A percentile compares a stretch with the other conserved stretches of the same genome.
Conservation (phyloP, 2,113 vertebrate species). For the Lepus timidus region DNA sequence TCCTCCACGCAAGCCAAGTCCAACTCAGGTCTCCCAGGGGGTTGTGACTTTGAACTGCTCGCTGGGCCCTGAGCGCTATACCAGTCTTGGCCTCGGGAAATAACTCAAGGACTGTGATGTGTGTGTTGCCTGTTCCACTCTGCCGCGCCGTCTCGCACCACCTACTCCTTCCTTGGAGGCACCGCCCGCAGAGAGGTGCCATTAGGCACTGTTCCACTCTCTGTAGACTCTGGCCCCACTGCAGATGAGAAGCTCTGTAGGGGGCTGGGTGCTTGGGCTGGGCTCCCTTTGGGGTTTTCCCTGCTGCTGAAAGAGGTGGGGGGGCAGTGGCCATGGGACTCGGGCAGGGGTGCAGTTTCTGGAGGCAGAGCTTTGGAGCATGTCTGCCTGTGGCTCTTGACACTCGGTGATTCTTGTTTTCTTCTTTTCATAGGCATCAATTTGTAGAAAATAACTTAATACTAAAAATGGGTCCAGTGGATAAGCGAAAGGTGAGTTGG, state of each 20-base stretch:
- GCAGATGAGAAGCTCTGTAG: fast-evolving
- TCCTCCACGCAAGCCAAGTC: background rate
- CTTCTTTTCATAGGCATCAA: slow-evolving; percentile 93
- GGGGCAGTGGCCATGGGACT: too few species aligned
- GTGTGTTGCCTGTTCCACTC: background rate
- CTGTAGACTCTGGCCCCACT: background rate
- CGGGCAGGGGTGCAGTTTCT: background rate
- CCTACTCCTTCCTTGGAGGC: too few species aligned
- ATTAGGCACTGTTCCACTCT: background rate
- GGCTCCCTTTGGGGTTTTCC: background rate
- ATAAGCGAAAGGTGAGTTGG: slow-evolving; percentile 96
- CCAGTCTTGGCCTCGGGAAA: background rate
- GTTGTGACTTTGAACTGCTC: background rate
- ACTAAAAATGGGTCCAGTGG: slow-evolving; percentile 99
- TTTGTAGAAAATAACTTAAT: slow-evolving; percentile 99
- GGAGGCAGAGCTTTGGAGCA: background rate
- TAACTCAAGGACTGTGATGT: background rate
- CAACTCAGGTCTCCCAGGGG: background rate
- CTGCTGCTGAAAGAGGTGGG: too few species aligned
- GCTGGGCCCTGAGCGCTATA: background rate
- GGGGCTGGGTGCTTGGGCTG: too few species aligned
- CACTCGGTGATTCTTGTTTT: slow-evolving; percentile 52
- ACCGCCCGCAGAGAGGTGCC: background rate
- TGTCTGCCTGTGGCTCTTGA: background rate
- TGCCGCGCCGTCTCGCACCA: fast-evolving